Base-by-base conservation (phyloP, 2,797 vertebrate genomes). In the Manis crassicaudata region DNA sequence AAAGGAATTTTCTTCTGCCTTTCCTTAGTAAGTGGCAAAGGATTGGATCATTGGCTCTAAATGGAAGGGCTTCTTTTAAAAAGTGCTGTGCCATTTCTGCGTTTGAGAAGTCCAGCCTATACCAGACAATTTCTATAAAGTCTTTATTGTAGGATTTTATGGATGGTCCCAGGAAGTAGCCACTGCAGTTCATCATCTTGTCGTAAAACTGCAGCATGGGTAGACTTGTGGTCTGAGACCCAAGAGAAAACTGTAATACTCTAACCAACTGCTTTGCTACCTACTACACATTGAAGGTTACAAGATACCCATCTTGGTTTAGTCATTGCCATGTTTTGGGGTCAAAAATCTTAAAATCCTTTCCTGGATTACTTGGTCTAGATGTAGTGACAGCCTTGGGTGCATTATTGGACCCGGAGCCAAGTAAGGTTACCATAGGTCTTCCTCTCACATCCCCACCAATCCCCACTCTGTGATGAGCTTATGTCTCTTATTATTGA, bases 261-360 rank as follows among this genome's bases (percentile, higher is more conserved):
- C 20, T 43, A 25, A 58, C 50, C 32, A 88, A 3, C 58, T 75
- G 35, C 27, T 37, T 54, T 63, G 62, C n/a, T 80, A 17, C 14
- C 29, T 84, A 17, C 14, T 25, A 60, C 9, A 40, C 46, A 65
- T 18, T 6, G 0, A 37, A 87, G n/a, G 18, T 77, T 62, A 46
- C 83, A 62, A 25, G n/a, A 73, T 25, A 32, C 10, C 43, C 16
- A 21, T 58, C 37, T 72, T 93, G 37, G 73, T 84, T 80, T 81
- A 46, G 35, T 80, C 60, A 87, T 23, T 92, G 67, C 76, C 21
- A 27, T 95, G 80, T 83, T 80, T 88, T 77, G 87, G 56, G 43
- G 37, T 72, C 29, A 43, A 21, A 92, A 84, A 65, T 72, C 87
- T 97, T 95, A 70, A 92, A 70, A 83, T 82, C 62, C 17, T 83